Base-by-base conservation (phyloP, 2,113 vertebrate species). In the Otolemur garnettii region DNA sequence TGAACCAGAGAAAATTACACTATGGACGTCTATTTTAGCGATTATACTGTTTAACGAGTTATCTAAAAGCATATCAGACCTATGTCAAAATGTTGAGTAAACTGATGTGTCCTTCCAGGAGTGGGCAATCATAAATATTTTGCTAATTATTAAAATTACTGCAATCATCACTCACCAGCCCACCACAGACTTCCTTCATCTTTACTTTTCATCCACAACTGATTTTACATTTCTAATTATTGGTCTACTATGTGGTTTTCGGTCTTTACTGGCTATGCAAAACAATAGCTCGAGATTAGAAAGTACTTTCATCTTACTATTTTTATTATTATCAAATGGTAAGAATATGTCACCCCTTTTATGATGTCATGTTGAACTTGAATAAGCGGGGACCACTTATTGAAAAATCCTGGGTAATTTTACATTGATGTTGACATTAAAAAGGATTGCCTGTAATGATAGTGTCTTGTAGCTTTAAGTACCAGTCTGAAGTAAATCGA, bases 341-440 rank as follows among this genome's bases (percentile, higher is more conserved):
- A 93, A 86, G 96, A 87, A 62, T 83, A 94, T 93, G 91, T 87
- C 91, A 94, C 62, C 59, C 59, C n/a, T 93, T 95, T 93, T 87
- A 94, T 96, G 80, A 97, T 92, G 82, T 96, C 90, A 95, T 93
- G 92, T 97, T 90, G 69, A 97, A 97, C 80, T 96, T 93, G 71
- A 93, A 85, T 91, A 95, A 95, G 75, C 60, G 92, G 81, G 82
- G 68, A 87, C 90, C 45, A 90, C 87, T 96, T 96, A 81, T 26
- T 93, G 75, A 93, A 96, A 96, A 93, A 84, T 80, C 71, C 86
- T 69, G 75, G 55, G 62, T 94, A 96, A 95, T 97, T 96, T 96
- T 81, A 93, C 94, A 93, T 93, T 97, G 89, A 87, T 86, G 77
- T 74, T 96, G 91, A 94, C 96, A 92, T 97, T 93, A 87, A 94